Percentiles rank a stretch among this genome's conserved stretches.
phyloP scores from a whole-genome alignment of 1,140 invertebrate genomes.

The Drosophila obscura region DNA sequence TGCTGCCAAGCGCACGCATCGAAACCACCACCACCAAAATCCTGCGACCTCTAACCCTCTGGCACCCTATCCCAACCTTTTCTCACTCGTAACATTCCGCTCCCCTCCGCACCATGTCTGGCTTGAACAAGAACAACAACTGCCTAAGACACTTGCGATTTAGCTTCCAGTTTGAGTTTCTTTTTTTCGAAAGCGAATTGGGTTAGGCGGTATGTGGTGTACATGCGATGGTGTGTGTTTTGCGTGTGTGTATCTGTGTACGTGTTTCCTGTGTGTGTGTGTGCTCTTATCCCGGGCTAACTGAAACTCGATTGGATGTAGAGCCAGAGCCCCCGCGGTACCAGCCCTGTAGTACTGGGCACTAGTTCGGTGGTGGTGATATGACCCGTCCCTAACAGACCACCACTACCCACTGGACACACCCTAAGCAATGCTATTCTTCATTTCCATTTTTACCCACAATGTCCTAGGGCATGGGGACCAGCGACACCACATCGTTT shows the following conservation, averaged over 20 bases:
- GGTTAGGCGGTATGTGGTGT: conserved; percentile 70
- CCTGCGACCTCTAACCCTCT: conserved; percentile 9
- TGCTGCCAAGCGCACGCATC: conserved; percentile 60
- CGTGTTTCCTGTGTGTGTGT: conserved; percentile 24
- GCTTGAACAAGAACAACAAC: conserved; percentile 49
- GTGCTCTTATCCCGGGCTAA: conserved; percentile 62
- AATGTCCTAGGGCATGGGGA: too few species aligned
- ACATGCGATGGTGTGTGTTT: conserved; percentile 17
- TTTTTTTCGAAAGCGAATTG: conserved; percentile 58
- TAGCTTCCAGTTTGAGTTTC: conserved; percentile 45
- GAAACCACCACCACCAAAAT: too few species aligned
- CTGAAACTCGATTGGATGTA: conserved; percentile 77
- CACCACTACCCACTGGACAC: too few species aligned
- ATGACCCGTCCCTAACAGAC: too few species aligned
- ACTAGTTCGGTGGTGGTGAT: too few species aligned
- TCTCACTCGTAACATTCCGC: background rate
- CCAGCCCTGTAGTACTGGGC: too few species aligned
- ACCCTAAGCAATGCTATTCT: too few species aligned
- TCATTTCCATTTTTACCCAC: too few species aligned
- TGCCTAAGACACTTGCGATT: conserved; percentile 72
- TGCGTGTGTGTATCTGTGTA: conserved; percentile 17
- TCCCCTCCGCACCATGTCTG: background rate
- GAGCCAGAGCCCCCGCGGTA: conserved; percentile 9
- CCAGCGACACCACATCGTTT: too few species aligned
- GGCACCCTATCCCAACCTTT: background rate